Evolutionary conservation across 1,140 invertebrate genomes (phyloP), one percentile per base, ranked within the genome.

Genomic region (Danaus melanippus): DNA sequence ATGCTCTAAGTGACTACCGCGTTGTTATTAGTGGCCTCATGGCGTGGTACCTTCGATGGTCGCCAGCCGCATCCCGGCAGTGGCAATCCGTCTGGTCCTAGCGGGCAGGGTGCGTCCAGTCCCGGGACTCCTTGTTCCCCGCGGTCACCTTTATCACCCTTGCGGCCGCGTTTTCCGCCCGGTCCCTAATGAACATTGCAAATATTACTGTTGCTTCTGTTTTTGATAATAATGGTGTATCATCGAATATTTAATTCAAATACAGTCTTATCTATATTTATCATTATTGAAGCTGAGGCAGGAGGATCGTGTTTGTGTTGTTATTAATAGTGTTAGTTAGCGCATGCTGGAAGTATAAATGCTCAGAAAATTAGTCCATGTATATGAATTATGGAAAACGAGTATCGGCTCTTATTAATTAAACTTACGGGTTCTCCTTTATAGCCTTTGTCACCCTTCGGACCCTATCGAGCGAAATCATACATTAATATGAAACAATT

Each of bases 51-150:
- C 91, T 94, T 94, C 65, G 92, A 92, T 69, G 94, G 93, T 89
- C 95, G 91, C 95, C 95, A 97, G 59, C 96, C 96, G 89, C 97
- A 99, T 62, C 96, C 97, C 21, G 95, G 94, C 67, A 98, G 85
- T 56, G 97, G 97, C 67, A 98, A 89, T 57, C 97, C 97, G 86
- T 98, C 97, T 11, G 92, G 90, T 48, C 97, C 97, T 48, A 98
- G 88, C 53, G 97, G 97, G 90, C 97, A 99, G 1, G 97, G 97
- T 42, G 97, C 97, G 87, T 99, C 97, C 60, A 99, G 86, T 56
- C 97, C 97, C 10, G 97, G 97, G 62, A 98, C 95, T 66, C 96
- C 96, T 88, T 97, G 95, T 74, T 98, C 96, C 53, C 97, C 97
- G 88, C 97, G 96, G 70, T 94, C 92, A 52, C 96, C 96, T 76